A percentile compares a stretch with the other conserved stretches of the same genome.
These are phyloP conservation scores for Leucophora obtusa DNA, from an alignment of 2,888 invertebrate species.

Conservation along the genomic window DNA sequence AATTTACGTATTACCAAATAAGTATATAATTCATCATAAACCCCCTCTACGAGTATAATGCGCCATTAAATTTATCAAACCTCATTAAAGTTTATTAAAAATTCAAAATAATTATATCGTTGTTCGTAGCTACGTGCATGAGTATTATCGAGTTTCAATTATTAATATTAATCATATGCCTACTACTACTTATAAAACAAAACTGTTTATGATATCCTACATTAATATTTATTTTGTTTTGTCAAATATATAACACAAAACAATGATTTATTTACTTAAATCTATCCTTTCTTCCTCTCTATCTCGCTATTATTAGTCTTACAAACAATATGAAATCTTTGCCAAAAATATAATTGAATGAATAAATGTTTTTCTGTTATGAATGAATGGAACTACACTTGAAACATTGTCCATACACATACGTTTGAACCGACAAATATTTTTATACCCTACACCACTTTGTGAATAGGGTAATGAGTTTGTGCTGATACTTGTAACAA, in stretches of 20 bases:
- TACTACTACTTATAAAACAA: background rate
- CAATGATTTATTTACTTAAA: background rate
- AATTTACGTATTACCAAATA: no score
- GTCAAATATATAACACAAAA: background rate
- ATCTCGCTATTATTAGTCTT: no score
- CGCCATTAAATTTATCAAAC: no score
- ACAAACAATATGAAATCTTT: background rate
- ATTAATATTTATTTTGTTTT: background rate
- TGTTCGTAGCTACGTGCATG: constrained; percentile 9
- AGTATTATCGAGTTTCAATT: constrained; percentile 11
- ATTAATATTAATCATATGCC: constrained; percentile 31
- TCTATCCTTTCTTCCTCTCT: background rate
- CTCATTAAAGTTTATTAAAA: no score
- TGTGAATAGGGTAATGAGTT: no score
- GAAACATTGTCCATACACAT: background rate
- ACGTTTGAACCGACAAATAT: background rate
- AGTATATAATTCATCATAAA: no score
- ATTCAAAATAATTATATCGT: no score
- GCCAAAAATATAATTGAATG: constrained; percentile 26
- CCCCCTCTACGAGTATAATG: no score
- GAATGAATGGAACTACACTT: constrained; percentile 27
- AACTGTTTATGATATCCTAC: background rate
- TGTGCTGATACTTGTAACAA: no score
- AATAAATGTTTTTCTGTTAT: constrained; percentile 19
- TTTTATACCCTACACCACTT: no score